phyloP scores from a whole-genome alignment of 2,888 invertebrate genomes.

The Dryocosmus kuriphilus region DNA sequence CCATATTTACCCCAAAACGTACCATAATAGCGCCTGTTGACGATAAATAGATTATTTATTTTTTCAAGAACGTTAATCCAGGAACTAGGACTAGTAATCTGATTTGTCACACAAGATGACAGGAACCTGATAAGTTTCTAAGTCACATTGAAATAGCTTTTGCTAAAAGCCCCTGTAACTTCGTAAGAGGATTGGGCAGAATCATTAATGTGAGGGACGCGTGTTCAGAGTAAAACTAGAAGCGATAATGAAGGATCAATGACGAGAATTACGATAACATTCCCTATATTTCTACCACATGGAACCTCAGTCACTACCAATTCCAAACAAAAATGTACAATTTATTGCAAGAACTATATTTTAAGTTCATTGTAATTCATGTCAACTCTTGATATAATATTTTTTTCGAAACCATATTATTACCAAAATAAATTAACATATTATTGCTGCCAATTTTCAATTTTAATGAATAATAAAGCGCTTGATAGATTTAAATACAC shows the following conservation, averaged over 20 bases:
- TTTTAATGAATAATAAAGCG: no score
- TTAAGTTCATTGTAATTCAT: no score
- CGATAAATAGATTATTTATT: slow-evolving; percentile 3
- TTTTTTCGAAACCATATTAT: no score
- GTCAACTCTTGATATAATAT: no score
- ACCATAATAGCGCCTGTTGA: no score
- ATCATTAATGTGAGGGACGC: slow-evolving; percentile 36
- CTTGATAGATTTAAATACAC: no score
- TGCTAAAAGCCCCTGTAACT: slow-evolving; percentile 28
- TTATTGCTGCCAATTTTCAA: no score
- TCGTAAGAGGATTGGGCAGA: slow-evolving; percentile 33
- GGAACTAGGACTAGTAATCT: slow-evolving; percentile 31
- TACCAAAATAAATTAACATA: no score
- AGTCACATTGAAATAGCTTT: slow-evolving; percentile 31
- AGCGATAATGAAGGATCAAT: slow-evolving; percentile 37
- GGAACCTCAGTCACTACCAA: background rate
- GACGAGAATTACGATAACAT: background rate
- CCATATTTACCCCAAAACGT: no score
- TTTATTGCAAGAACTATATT: background rate
- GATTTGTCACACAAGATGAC: slow-evolving; percentile 25
- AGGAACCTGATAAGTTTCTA: slow-evolving; percentile 21
- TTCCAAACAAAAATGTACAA: background rate
- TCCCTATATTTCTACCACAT: background rate
- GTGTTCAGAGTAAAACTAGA: slow-evolving; percentile 30
- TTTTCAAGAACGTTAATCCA: background rate